phyloP scores from a whole-genome alignment of 2,888 invertebrate genomes.

The Nemurella pictetii region DNA sequence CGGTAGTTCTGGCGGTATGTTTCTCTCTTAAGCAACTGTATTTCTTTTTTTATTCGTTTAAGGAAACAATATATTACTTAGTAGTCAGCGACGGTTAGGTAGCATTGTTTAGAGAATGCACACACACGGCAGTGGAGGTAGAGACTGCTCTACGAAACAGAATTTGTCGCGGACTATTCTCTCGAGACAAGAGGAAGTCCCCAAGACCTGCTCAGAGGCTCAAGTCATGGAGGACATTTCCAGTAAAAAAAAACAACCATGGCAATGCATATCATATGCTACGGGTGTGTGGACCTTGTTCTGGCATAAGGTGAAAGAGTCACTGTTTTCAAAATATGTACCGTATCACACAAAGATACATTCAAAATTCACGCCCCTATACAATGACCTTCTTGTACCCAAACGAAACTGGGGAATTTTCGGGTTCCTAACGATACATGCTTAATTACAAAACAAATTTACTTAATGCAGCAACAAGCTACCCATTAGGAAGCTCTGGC shows the following conservation, averaged over 20 bases:
- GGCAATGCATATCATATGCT: conserved; percentile 17
- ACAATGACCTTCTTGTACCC: too few relatives aligned
- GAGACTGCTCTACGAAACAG: neutral
- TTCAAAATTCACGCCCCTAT: too few relatives aligned
- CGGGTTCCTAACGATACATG: neutral
- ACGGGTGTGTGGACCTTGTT: neutral
- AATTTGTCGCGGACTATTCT: neutral
- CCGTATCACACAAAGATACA: neutral
- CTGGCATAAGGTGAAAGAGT: neutral
- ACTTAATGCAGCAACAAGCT: neutral
- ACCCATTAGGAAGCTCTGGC: neutral
- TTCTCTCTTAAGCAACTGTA: conserved; percentile 25
- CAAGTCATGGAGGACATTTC: neutral
- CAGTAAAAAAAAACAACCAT: neutral
- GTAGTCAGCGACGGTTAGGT: conserved; percentile 32
- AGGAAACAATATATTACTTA: conserved; percentile 28
- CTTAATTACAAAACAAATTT: neutral
- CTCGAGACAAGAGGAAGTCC: neutral
- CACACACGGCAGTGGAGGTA: conserved; percentile 42
- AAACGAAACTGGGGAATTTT: neutral
- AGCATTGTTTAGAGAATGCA: conserved; percentile 41
- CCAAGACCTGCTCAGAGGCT: neutral
- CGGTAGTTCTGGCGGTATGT: neutral
- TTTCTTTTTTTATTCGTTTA: conserved; percentile 34
- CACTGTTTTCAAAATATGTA: too few relatives aligned